Evolutionary conservation across 2,888 invertebrate genomes (phyloP).

Genomic region (Heliconius sara): DNA sequence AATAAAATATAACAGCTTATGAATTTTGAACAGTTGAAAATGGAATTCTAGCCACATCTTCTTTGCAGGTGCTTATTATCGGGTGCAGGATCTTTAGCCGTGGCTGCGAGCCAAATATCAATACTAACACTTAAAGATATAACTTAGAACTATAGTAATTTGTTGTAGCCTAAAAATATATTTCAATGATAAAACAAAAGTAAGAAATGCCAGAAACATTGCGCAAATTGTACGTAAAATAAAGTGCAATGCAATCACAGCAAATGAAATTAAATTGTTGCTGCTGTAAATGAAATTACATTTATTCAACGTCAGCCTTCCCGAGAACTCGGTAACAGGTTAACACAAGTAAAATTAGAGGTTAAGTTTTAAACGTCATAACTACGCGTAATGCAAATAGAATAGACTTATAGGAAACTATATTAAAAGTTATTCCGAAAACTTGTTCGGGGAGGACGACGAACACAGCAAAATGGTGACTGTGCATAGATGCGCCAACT

Average conservation of each 20-base stretch:
- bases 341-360: constrained; percentile 26
- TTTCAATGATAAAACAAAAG: not conserved
- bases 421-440: constrained; percentile 65
- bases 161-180: not conserved
- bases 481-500: constrained; percentile 55
- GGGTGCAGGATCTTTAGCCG: constrained; percentile 52
- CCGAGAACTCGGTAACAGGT: constrained; percentile 16
- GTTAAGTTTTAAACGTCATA: constrained; percentile 43
- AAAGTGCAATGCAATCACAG: constrained; percentile 16
- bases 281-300: constrained; percentile 15
- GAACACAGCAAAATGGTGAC: constrained; percentile 52
- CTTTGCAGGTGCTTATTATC: constrained; percentile 57
- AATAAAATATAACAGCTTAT: constrained; percentile 46
- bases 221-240: not conserved
- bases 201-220: not conserved
- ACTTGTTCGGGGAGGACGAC: constrained; percentile 50
- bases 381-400: constrained; percentile 53
- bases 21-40: constrained; percentile 48
- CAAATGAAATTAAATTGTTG: not conserved
- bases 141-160: constrained; percentile 41
- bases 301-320: constrained; percentile 2
- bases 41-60: constrained; percentile 43
- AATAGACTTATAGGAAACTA: constrained; percentile 59
- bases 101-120: constrained; percentile 64
- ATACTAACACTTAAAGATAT: constrained; percentile 54